Percentiles rank a stretch among this genome's conserved stretches.
Evolutionary conservation across 2,888 invertebrate species (phyloP).

Genomic region (Netelia melanura): DNA sequence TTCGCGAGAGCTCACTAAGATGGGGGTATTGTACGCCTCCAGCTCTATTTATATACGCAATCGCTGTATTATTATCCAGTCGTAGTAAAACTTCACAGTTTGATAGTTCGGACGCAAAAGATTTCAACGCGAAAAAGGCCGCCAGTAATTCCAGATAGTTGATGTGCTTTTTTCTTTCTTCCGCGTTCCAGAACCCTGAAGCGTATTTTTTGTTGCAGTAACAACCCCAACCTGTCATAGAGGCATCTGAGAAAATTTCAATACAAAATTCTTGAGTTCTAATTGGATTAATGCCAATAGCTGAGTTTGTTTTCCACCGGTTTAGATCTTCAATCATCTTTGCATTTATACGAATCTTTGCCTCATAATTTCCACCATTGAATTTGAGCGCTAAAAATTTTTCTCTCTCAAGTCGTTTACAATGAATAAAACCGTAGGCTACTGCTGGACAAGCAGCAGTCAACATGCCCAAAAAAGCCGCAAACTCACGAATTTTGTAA

Average conservation of each 20-base stretch:
- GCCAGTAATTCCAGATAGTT: slow-evolving; percentile 35
- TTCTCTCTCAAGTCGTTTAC: slow-evolving; percentile 3
- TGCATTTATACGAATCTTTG: slow-evolving; percentile 53
- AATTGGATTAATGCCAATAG: slow-evolving; percentile 62
- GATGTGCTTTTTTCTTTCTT: slow-evolving; percentile 65
- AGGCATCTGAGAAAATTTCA: slow-evolving; percentile 68
- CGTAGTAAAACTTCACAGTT: slow-evolving; percentile 67
- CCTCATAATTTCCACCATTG: slow-evolving; percentile 18
- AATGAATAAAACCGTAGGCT: slow-evolving; percentile 9
- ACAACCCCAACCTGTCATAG: slow-evolving; percentile 66
- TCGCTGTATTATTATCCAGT: slow-evolving; percentile 70
- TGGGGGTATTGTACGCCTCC: slow-evolving; percentile 68
- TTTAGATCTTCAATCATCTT: slow-evolving; percentile 56
- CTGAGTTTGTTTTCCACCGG: slow-evolving; percentile 66
- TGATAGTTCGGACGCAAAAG: slow-evolving; percentile 21
- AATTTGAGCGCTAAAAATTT: neutral
- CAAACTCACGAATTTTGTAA: slow-evolving; percentile 20
- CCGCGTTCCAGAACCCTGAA: slow-evolving; percentile 64
- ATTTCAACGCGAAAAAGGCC: slow-evolving; percentile 34
- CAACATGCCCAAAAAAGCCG: slow-evolving; percentile 3
- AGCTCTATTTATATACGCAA: slow-evolving; percentile 69
- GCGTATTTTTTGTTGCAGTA: slow-evolving; percentile 50
- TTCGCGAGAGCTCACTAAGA: slow-evolving; percentile 61
- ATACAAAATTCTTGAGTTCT: slow-evolving; percentile 57
- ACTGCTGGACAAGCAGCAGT: slow-evolving; percentile 18